phyloP scores from a whole-genome alignment of 2,113 vertebrate species.

The Haplotaxodon microlepis region DNA sequence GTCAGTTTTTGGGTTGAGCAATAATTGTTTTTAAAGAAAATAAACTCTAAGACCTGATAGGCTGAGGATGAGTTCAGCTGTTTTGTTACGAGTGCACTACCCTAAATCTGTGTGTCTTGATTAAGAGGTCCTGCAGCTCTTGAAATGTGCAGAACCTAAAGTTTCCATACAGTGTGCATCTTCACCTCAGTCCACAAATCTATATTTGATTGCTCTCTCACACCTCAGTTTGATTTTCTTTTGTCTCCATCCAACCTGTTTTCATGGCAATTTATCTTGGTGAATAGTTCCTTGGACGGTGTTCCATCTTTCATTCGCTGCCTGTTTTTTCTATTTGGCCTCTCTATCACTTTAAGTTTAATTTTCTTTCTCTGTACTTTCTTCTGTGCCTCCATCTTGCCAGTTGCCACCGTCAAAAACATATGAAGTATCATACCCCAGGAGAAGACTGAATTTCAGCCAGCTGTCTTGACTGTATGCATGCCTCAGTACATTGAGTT shows the following conservation, averaged over 20 bases:
- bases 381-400: neutral
- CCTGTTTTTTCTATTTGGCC: constrained; percentile 23
- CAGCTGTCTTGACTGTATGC: neutral
- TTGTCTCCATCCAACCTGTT: constrained; percentile 23
- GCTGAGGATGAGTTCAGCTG: neutral
- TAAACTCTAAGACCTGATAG: neutral
- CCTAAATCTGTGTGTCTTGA: neutral
- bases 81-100: neutral
- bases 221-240: neutral
- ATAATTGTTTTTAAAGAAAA: neutral
- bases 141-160: neutral
- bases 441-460: neutral
- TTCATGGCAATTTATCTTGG: constrained; percentile 27
- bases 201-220: constrained; percentile 19
- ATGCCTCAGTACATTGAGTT: neutral
- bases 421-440: neutral
- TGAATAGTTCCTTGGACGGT: neutral
- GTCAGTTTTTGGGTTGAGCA: neutral
- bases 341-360: constrained; percentile 35
- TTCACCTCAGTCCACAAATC: neutral
- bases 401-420: neutral
- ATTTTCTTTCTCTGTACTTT: constrained; percentile 10
- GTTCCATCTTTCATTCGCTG: constrained; percentile 35
- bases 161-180: neutral
- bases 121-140: neutral